Percentiles rank a stretch among this genome's conserved stretches.
phyloP scores from a whole-genome alignment of 2,113 vertebrate species.

The Acanthisitta chloris region DNA sequence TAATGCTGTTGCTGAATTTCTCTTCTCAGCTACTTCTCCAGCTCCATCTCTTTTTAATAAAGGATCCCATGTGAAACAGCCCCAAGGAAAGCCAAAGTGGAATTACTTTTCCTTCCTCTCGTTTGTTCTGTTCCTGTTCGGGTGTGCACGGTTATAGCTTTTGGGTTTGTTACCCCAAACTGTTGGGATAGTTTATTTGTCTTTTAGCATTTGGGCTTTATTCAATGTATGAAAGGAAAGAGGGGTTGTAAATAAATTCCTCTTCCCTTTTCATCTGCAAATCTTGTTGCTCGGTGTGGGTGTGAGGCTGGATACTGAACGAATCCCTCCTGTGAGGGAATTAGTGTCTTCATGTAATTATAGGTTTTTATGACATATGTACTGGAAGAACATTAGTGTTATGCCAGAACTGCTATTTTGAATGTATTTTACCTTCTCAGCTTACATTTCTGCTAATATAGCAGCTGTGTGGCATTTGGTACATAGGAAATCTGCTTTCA shows the following conservation, averaged over 20 bases:
- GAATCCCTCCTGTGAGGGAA: not conserved
- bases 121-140: not conserved
- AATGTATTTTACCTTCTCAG: not conserved
- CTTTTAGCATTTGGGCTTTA: not conserved
- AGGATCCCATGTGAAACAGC: not conserved
- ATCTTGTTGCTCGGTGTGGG: not conserved
- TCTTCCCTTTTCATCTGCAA: not conserved
- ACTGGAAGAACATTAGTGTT: not conserved
- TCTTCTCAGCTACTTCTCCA: not conserved
- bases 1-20: not conserved
- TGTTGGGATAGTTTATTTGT: not conserved
- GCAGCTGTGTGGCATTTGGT: not conserved
- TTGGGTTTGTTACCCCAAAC: not conserved
- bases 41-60: not conserved
- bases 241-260: not conserved
- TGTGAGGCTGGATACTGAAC: not conserved
- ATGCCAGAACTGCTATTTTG: not conserved
- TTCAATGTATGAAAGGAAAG: not conserved
- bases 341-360: not conserved
- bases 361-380: fast-evolving
- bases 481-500: not conserved
- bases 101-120: not conserved
- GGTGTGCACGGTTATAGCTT: not conserved
- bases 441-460: not conserved
- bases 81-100: not conserved